Conservation (phyloP, 2,888 invertebrate genomes). For the Sarcophaga variegata region DNA sequence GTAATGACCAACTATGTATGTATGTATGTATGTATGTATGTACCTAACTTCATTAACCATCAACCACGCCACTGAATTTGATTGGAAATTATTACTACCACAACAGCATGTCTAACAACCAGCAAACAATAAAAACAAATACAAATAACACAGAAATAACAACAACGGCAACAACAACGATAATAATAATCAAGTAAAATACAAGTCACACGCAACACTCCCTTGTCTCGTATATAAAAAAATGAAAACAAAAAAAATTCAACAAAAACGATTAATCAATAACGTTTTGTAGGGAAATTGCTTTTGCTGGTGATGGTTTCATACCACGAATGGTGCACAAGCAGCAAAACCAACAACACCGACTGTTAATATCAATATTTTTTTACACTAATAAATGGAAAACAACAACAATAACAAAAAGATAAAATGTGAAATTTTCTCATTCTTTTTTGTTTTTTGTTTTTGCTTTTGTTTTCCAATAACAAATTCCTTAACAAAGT, state of each 20-base stretch:
- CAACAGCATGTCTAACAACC: constrained; percentile 5
- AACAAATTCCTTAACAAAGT: constrained; percentile 34
- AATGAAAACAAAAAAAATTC: neutral
- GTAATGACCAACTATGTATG: too few relatives aligned
- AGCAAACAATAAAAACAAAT: constrained; percentile 3
- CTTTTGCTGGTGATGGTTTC: neutral
- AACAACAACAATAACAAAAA: neutral
- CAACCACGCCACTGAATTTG: neutral
- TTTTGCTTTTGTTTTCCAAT: constrained; percentile 8
- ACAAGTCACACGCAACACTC: constrained; percentile 37
- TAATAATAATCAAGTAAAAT: neutral
- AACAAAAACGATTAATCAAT: constrained; percentile 60
- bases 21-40: too few relatives aligned
- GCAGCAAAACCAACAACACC: constrained; percentile 8
- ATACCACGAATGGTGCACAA: constrained; percentile 10
- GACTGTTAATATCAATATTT: constrained; percentile 23
- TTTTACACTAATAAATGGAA: constrained; percentile 14
- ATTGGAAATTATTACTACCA: neutral
- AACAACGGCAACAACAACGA: neutral
- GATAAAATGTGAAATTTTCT: constrained; percentile 25
- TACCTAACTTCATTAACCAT: neutral
- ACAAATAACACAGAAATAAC: neutral
- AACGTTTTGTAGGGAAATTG: constrained; percentile 52
- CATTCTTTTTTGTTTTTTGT: neutral
- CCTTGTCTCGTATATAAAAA: neutral